A percentile compares a stretch with the other conserved stretches of the same genome.
These are phyloP conservation scores for Orbicella faveolata DNA, from an alignment of 64 coral and sea anemone genomes.

Conservation along the genomic window DNA sequence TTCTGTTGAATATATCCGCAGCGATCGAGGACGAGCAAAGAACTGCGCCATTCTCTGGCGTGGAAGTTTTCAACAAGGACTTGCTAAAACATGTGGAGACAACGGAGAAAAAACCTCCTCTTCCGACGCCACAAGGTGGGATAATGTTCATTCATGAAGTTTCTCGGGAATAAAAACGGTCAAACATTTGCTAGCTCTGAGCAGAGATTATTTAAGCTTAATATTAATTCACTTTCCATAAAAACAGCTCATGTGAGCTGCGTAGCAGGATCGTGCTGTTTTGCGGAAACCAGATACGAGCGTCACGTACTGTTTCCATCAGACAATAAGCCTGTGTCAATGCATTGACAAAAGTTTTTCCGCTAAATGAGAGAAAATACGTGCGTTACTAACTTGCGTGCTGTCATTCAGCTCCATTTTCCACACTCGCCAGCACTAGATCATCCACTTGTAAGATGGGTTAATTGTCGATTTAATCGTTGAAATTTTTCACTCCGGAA, in stretches of 20 bases:
- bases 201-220: not conserved
- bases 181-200: not conserved
- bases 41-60: conserved; percentile 69
- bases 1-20: not conserved
- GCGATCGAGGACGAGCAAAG: conserved; percentile 58
- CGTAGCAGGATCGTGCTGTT: not conserved
- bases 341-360: not conserved
- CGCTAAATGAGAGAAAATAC: not conserved
- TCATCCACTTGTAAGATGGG: not conserved
- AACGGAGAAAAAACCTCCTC: conserved; percentile 37
- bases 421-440: not conserved
- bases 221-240: not conserved
- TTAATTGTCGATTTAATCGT: not conserved
- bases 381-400: not conserved
- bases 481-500: not conserved
- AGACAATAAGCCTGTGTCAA: not conserved
- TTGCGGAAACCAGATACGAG: not conserved
- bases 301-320: not conserved
- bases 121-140: conserved; percentile 63
- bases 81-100: conserved; percentile 62
- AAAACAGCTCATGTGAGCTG: not conserved
- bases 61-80: conserved; percentile 63
- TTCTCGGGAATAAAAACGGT: not conserved
- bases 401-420: not conserved
- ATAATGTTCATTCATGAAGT: not conserved